These are phyloP conservation scores for Battus philenor DNA, from an alignment of 1,140 invertebrate species.

Conservation along the genomic window DNA sequence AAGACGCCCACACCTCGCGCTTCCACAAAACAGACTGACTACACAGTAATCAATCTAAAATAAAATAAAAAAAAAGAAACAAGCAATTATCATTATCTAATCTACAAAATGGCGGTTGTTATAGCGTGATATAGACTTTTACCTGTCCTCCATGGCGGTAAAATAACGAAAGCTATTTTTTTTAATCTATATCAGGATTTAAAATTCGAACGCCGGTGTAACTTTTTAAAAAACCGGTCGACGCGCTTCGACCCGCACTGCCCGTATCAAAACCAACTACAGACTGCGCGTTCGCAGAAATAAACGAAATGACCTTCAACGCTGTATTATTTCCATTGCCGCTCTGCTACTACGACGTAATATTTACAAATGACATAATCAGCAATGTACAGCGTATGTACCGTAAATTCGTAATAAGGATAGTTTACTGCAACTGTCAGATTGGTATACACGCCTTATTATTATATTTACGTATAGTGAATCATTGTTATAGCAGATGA, in stretches of 20 bases:
- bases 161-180: constrained; percentile 28
- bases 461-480: no score
- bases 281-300: constrained; percentile 26
- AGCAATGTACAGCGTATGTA: constrained; percentile 5
- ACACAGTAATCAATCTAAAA: constrained; percentile 44
- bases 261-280: constrained; percentile 32
- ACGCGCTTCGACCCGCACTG: constrained; percentile 29
- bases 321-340: constrained; percentile 13
- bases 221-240: constrained; percentile 37
- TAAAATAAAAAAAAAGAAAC: constrained; percentile 25
- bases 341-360: neutral
- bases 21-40: constrained; percentile 25
- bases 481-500: no score
- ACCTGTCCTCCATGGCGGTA: constrained; percentile 50
- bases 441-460: no score
- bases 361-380: neutral
- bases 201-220: constrained; percentile 16
- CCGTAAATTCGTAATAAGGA: no score
- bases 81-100: constrained; percentile 16
- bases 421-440: no score
- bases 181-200: constrained; percentile 26
- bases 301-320: neutral
- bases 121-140: constrained; percentile 20
- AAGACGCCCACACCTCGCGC: constrained; percentile 32
- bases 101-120: neutral